Evolutionary conservation across 2,113 vertebrate genomes (phyloP).

Genomic region (Hiodon alosoides): DNA sequence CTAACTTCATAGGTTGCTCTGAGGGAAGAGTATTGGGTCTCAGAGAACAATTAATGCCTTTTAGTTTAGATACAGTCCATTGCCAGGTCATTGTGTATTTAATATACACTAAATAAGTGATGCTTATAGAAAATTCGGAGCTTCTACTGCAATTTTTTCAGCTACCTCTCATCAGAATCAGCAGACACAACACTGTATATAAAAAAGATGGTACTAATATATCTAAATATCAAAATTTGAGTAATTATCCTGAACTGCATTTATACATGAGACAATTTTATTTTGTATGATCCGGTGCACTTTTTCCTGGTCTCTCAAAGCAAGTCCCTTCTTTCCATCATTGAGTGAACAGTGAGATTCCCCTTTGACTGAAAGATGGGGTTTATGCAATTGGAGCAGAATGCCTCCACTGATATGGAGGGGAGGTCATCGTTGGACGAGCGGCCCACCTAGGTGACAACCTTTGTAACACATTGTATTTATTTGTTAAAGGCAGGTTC

Average conservation of each 20-base stretch:
- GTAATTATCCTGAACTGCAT: not conserved
- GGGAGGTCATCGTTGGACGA: slow-evolving; percentile 60
- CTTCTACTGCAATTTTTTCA: no score
- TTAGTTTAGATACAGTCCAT: no score
- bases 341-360: slow-evolving; percentile 4
- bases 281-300: not conserved
- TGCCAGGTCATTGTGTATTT: no score
- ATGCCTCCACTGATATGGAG: slow-evolving; percentile 9
- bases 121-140: no score
- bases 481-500: slow-evolving; percentile 78
- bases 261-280: not conserved
- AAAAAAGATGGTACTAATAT: no score
- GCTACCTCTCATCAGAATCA: no score
- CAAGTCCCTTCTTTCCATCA: not conserved
- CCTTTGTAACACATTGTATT: slow-evolving; percentile 73
- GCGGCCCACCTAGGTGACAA: slow-evolving; percentile 79
- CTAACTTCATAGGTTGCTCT: no score
- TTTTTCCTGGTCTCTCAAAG: not conserved
- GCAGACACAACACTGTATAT: no score
- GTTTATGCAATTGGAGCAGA: slow-evolving; percentile 7
- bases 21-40: no score
- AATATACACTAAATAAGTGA: no score
- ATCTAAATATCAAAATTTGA: no score
- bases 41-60: no score
- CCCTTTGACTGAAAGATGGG: slow-evolving; percentile 20